Percentiles rank a stretch among this genome's conserved stretches.
Conservation (phyloP, 2,888 invertebrate genomes). For the Falcaria lacertinaria region DNA sequence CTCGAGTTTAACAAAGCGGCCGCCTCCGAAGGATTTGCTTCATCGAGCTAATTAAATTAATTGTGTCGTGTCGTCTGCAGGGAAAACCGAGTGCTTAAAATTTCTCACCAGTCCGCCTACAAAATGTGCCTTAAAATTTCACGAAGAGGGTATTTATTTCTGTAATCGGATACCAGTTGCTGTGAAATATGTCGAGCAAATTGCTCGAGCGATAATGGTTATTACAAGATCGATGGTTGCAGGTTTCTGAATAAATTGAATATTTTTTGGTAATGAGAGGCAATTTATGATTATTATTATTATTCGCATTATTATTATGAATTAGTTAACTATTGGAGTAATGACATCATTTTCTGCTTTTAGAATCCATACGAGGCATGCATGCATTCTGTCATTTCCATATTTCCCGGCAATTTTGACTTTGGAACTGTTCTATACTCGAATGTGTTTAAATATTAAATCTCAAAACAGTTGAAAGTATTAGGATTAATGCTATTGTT, state of each 20-base stretch:
- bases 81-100: constrained; percentile 22
- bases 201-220: constrained; percentile 41
- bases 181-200: constrained; percentile 28
- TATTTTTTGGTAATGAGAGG: too few relatives aligned
- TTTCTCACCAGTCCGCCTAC: constrained; percentile 1
- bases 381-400: too few relatives aligned
- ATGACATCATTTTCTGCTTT: too few relatives aligned
- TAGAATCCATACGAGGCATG: too few relatives aligned
- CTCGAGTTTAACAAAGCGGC: neutral
- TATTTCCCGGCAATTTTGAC: too few relatives aligned
- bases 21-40: constrained; percentile 29
- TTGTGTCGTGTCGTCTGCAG: constrained; percentile 45
- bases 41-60: constrained; percentile 57
- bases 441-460: too few relatives aligned
- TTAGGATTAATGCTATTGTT: too few relatives aligned
- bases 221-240: constrained; percentile 36
- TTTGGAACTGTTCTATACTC: too few relatives aligned
- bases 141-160: constrained; percentile 17
- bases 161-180: constrained; percentile 11
- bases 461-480: too few relatives aligned
- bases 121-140: constrained; percentile 14
- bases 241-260: neutral
- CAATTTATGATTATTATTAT: too few relatives aligned
- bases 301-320: too few relatives aligned
- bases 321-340: too few relatives aligned